Conservation (phyloP, 2,113 vertebrate genomes). For the Scomber japonicus region DNA sequence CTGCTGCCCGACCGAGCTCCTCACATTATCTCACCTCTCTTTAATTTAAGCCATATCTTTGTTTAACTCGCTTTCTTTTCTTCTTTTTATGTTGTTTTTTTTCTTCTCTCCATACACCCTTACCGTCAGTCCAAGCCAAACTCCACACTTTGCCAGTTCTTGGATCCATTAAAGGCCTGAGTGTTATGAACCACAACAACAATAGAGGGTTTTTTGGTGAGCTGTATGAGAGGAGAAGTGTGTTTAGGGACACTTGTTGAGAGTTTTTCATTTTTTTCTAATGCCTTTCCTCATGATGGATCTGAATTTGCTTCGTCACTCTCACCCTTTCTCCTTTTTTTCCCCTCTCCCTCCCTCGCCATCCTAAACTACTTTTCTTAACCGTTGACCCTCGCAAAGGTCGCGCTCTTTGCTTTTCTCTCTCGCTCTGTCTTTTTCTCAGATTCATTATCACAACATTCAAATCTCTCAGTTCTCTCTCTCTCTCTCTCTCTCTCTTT, state of each 20-base stretch:
- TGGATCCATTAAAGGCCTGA: conserved; percentile 66
- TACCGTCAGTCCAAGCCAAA: conserved; percentile 22
- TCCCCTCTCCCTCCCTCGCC: not conserved
- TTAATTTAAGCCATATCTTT: conserved; percentile 23
- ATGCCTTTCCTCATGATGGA: conserved; percentile 69
- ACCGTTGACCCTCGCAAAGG: conserved; percentile 36
- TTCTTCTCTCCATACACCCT: no score
- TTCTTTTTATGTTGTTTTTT: no score
- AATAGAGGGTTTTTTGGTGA: conserved; percentile 54
- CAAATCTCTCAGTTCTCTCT: conserved; percentile 2
- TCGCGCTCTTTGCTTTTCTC: conserved; percentile 6
- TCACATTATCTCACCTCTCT: not conserved
- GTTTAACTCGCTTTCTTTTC: not conserved
- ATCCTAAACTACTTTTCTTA: conserved; percentile 42
- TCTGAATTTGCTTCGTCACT: not conserved
- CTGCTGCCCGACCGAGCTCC: not conserved
- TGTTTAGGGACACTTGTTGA: conserved; percentile 68
- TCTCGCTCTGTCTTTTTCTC: not conserved
- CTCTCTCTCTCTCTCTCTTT: not conserved
- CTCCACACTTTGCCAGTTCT: conserved; percentile 14
- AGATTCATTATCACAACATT: not conserved
- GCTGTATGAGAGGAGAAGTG: conserved; percentile 62
- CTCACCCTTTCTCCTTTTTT: conserved; percentile 34
- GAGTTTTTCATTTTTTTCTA: conserved; percentile 44
- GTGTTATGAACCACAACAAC: conserved; percentile 63